Percentiles rank a stretch among this genome's conserved stretches.
These are phyloP conservation scores for Tokudaia tokunoshimensis DNA, from an alignment of 2,797 vertebrate species.

Conservation along the genomic window DNA sequence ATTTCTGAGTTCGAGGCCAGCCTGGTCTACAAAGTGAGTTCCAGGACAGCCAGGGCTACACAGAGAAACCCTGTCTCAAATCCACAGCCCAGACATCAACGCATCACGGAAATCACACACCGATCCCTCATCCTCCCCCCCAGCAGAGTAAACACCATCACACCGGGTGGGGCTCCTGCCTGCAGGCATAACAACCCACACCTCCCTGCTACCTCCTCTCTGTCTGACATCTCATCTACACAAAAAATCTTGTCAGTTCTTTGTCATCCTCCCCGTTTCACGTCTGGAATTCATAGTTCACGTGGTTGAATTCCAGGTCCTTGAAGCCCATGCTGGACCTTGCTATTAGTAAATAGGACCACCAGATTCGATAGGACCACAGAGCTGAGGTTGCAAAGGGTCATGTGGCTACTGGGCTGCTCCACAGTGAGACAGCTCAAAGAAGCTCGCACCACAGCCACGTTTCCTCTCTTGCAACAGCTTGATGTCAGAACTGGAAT, in stretches of 20 bases:
- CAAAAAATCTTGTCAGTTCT: background rate
- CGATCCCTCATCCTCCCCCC: too few species aligned
- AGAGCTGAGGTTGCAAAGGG: background rate
- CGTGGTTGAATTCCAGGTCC: background rate
- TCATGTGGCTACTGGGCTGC: background rate
- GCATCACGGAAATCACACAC: background rate
- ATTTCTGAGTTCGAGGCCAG: too few species aligned
- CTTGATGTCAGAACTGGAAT: background rate
- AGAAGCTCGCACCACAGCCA: background rate
- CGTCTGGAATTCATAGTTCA: background rate
- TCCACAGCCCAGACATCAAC: background rate
- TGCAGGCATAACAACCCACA: background rate
- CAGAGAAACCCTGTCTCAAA: background rate
- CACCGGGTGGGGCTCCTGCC: background rate
- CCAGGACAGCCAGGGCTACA: too few species aligned
- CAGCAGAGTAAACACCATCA: background rate
- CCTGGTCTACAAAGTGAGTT: too few species aligned
- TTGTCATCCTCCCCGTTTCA: background rate
- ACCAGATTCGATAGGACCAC: background rate
- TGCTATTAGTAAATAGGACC: background rate
- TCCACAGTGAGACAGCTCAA: background rate
- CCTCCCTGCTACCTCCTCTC: too few species aligned
- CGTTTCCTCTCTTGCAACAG: background rate
- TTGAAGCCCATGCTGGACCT: background rate
- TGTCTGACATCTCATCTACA: constrained; percentile 16